Evolutionary conservation across 2,888 invertebrate species (phyloP).

Genomic region (Anorthoa munda): DNA sequence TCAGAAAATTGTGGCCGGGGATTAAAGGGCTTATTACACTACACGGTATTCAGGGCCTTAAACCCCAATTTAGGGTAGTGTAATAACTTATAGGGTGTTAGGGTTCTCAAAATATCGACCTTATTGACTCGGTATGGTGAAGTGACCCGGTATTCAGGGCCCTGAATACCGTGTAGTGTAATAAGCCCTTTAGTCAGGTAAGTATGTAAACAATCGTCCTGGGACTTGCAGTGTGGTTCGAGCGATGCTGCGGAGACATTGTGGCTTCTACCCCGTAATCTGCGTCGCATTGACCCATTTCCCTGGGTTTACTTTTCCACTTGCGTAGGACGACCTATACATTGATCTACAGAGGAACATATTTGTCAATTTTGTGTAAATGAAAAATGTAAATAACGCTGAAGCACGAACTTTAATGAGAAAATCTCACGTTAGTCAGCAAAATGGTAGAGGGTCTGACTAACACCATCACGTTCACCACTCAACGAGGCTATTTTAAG

Average conservation of each 20-base stretch:
- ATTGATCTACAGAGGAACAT: conserved; percentile 10
- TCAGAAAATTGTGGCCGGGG: conserved; percentile 15
- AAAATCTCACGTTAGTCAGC: background rate
- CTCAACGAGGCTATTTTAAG: conserved; percentile 9
- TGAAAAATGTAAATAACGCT: conserved; percentile 1
- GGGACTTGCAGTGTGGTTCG: conserved; percentile 6
- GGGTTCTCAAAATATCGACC: too few species aligned
- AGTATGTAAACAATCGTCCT: conserved; percentile 24
- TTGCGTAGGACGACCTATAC: conserved; percentile 23
- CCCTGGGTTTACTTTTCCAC: conserved; percentile 11
- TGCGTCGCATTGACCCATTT: conserved; percentile 34
- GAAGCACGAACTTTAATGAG: background rate
- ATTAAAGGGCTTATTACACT: too few species aligned
- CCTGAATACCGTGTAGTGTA: too few species aligned
- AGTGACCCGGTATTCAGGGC: too few species aligned
- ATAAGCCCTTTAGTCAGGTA: too few species aligned
- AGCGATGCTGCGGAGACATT: conserved; percentile 19
- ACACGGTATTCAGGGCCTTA: too few species aligned
- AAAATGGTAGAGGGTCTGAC: background rate
- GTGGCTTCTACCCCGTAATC: conserved; percentile 38
- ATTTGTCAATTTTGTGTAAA: background rate
- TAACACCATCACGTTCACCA: background rate
- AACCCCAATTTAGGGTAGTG: too few species aligned
- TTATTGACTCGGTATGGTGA: too few species aligned
- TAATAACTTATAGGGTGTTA: too few species aligned